Conservation (phyloP, 1,140 invertebrate species). For the Drosophila nannoptera region DNA sequence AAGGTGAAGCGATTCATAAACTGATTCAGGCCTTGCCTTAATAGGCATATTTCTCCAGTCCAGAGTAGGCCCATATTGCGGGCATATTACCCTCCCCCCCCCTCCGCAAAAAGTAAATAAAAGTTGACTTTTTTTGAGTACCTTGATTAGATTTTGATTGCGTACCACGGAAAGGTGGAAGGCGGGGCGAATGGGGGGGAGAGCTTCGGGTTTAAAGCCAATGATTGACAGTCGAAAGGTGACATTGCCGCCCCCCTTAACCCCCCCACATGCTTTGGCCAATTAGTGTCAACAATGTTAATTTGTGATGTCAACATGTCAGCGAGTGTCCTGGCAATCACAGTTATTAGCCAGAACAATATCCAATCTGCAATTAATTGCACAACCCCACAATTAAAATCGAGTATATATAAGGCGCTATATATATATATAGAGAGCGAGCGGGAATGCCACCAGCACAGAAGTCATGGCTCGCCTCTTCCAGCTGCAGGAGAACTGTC, state of each 20-base stretch:
- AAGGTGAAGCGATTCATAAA: background rate
- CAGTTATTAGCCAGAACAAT: constrained; percentile 52
- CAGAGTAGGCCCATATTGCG: too few species aligned
- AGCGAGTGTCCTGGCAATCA: constrained; percentile 40
- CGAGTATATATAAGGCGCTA: background rate
- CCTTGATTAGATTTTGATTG: constrained; percentile 44
- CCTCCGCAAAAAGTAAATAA: too few species aligned
- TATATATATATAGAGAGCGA: constrained; percentile 1
- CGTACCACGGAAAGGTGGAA: background rate
- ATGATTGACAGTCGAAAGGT: background rate
- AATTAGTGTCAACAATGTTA: constrained; percentile 51
- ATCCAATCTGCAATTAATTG: constrained; percentile 54
- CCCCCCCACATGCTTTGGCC: background rate
- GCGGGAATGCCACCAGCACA: too few species aligned
- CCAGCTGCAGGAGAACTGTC: constrained; percentile 54
- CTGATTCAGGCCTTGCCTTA: background rate
- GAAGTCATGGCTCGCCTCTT: constrained; percentile 49
- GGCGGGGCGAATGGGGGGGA: background rate
- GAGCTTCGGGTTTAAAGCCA: constrained; percentile 25
- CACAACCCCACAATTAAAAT: constrained; percentile 55
- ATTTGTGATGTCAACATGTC: constrained; percentile 55
- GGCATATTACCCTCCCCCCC: too few species aligned
- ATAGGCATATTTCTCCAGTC: too few species aligned
- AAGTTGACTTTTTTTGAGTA: constrained; percentile 15
- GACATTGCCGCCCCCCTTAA: too few species aligned